Conservation (phyloP, 2,888 invertebrate genomes). For the Allygus modestus region DNA sequence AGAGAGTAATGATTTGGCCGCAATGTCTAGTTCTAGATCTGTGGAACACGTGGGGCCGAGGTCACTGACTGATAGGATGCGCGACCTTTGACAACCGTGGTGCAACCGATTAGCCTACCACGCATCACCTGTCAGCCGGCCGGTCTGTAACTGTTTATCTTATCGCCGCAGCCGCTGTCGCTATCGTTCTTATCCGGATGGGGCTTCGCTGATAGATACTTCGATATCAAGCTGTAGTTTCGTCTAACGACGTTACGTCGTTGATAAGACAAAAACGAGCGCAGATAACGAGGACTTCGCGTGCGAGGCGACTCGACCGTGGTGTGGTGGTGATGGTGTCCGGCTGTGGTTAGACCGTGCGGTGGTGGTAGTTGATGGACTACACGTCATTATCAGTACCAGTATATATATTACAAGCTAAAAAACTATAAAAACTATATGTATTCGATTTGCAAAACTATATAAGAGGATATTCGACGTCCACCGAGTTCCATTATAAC, state of each 20-base stretch:
- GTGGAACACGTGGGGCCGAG: constrained; percentile 46
- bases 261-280: constrained; percentile 8
- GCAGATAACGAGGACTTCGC: neutral
- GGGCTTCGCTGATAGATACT: neutral
- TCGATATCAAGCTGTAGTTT: neutral
- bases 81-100: constrained; percentile 60
- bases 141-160: neutral
- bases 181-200: neutral
- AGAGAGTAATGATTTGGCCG: constrained; percentile 62
- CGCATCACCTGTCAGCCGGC: constrained; percentile 15
- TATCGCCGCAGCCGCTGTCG: neutral
- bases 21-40: constrained; percentile 23
- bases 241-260: neutral
- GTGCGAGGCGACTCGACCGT: neutral
- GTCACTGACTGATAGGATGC: constrained; percentile 54
- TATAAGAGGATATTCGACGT: too few species aligned
- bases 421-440: too few species aligned
- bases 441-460: too few species aligned
- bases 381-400: too few species aligned
- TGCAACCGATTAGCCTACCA: neutral
- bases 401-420: too few species aligned
- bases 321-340: too few species aligned
- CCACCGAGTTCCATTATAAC: too few species aligned
- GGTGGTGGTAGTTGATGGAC: too few species aligned
- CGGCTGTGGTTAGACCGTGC: too few species aligned